Conservation (phyloP, 1,140 invertebrate species). For the Latrodectus geometricus region DNA sequence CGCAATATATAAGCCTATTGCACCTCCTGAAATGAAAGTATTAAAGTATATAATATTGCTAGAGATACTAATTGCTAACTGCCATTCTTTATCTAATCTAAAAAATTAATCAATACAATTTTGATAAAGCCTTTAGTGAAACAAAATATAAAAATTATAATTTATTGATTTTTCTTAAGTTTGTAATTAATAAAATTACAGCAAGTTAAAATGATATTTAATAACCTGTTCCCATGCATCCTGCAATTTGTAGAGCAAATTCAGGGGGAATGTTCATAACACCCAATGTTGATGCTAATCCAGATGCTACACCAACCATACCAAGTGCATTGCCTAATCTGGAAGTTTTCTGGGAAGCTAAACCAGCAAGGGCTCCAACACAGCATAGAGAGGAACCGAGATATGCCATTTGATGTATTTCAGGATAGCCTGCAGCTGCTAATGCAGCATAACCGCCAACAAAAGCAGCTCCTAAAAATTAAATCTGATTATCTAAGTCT, state of each 20-base stretch:
- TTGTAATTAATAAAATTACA: too few relatives aligned
- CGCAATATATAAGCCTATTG: conserved; percentile 78
- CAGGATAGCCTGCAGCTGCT: conserved; percentile 76
- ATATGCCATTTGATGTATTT: conserved; percentile 89
- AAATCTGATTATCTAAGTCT: neutral
- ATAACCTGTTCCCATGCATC: conserved; percentile 76
- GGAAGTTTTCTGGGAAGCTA: conserved; percentile 83
- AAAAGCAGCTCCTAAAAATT: conserved; percentile 73
- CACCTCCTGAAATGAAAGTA: conserved; percentile 70
- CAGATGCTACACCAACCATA: conserved; percentile 84
- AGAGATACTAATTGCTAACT: neutral
- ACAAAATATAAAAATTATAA: too few relatives aligned
- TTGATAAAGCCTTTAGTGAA: too few relatives aligned
- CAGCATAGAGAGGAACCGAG: conserved; percentile 87
- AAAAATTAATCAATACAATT: too few relatives aligned
- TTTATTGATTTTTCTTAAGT: too few relatives aligned
- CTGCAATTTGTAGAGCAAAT: conserved; percentile 81
- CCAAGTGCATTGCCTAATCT: conserved; percentile 86
- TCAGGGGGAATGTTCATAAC: conserved; percentile 76
- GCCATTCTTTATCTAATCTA: too few relatives aligned
- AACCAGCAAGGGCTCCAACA: conserved; percentile 86
- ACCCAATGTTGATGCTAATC: conserved; percentile 83
- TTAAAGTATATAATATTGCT: neutral
- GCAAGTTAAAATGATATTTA: neutral
- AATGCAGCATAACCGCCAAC: conserved; percentile 80